These are phyloP conservation scores for Champsocephalus esox DNA, from an alignment of 2,797 vertebrate genomes.

Conservation along the genomic window DNA sequence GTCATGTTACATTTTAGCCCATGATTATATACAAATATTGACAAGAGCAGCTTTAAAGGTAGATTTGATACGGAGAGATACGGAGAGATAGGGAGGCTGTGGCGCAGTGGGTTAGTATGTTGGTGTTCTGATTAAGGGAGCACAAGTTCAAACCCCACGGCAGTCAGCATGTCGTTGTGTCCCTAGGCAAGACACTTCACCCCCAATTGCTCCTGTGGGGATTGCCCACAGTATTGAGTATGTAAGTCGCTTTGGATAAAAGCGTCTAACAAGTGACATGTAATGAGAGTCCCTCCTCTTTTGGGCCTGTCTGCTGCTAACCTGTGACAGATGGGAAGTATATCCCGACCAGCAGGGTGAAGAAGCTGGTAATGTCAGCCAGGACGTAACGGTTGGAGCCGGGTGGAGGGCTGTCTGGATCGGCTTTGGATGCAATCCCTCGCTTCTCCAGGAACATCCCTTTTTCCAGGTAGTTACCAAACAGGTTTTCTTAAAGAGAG, in stretches of 20 bases:
- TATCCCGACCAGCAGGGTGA: slow-evolving; percentile 97
- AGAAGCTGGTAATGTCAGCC: slow-evolving; percentile 97
- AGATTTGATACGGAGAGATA: neutral
- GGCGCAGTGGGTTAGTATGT: too few species aligned
- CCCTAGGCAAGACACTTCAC: too few species aligned
- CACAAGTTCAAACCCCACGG: too few species aligned
- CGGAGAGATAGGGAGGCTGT: too few species aligned
- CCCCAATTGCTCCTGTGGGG: too few species aligned
- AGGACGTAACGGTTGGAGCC: slow-evolving; percentile 92
- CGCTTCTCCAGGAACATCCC: slow-evolving; percentile 90
- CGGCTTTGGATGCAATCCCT: slow-evolving; percentile 79
- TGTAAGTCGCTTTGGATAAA: too few species aligned
- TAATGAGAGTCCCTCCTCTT: neutral
- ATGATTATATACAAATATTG: neutral
- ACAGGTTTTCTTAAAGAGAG: slow-evolving; percentile 90
- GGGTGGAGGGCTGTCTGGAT: slow-evolving; percentile 76
- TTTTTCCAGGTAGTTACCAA: slow-evolving; percentile 92
- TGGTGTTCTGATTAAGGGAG: too few species aligned
- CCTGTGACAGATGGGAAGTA: slow-evolving; percentile 99
- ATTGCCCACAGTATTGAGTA: too few species aligned
- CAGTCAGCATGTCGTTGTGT: too few species aligned
- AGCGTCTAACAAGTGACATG: too few species aligned
- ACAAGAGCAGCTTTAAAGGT: neutral
- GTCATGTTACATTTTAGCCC: neutral
- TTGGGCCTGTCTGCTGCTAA: slow-evolving; percentile 62